These are phyloP conservation scores for Acrocephalus scirpaceus DNA, from an alignment of 2,797 vertebrate species.

Conservation along the genomic window DNA sequence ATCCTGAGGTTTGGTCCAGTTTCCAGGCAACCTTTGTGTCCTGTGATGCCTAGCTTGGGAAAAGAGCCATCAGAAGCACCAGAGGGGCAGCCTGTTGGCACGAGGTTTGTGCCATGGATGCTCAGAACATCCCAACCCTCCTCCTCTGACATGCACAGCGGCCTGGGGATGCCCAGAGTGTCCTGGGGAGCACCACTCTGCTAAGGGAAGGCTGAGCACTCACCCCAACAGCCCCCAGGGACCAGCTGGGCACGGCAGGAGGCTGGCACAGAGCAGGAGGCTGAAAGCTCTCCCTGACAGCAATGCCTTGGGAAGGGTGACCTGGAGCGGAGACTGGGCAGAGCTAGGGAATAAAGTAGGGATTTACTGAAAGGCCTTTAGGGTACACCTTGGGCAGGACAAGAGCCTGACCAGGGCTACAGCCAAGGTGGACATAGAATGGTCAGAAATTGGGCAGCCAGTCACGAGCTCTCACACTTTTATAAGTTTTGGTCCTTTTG, in stretches of 20 bases:
- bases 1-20: neutral
- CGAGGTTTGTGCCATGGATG: neutral
- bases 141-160: accelerated
- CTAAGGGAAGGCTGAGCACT: neutral
- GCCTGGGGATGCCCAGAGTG: neutral
- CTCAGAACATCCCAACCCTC: neutral
- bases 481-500: no score
- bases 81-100: neutral
- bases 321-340: no score
- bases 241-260: neutral
- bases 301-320: no score
- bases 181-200: neutral
- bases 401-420: no score
- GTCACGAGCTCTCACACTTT: no score
- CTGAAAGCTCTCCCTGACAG: no score
- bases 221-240: neutral
- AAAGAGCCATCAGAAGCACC: neutral
- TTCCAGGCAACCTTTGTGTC: neutral
- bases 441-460: no score
- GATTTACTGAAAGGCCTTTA: no score
- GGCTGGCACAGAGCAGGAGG: no score
- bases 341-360: no score
- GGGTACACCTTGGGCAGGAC: no score
- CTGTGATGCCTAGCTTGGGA: neutral
- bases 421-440: no score